Base-by-base conservation (phyloP, 2,888 invertebrate genomes). In the Pilophorus perplexus region DNA sequence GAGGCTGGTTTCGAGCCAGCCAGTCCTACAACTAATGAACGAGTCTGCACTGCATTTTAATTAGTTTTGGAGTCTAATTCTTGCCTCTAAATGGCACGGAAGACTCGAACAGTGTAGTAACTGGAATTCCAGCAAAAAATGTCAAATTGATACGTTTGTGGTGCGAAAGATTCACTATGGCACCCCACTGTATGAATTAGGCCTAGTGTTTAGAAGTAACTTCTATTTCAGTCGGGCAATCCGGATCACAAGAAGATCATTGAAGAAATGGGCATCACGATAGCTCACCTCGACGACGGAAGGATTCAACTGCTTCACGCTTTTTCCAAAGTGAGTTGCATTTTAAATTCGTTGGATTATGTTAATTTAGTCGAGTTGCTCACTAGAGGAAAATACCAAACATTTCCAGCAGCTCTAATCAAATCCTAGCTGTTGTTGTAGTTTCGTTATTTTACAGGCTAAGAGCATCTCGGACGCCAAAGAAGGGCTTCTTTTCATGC, bases 401-500 rank as follows among this genome's bases (percentile, higher is more conserved):
- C n/a, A n/a, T n/a, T n/a, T n/a, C n/a, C n/a, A n/a, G n/a, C n/a
- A n/a, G n/a, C n/a, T n/a, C n/a, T n/a, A n/a, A n/a, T n/a, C n/a
- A n/a, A n/a, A n/a, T n/a, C n/a, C n/a, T n/a, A n/a, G n/a, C n/a
- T n/a, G n/a, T n/a, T n/a, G n/a, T n/a, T n/a, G n/a, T n/a, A n/a
- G n/a, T n/a, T n/a, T n/a, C n/a, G n/a, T n/a, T n/a, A n/a, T n/a
- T 33, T 33, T 33, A 8, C 73, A 94, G 93, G 97, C 97, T 2
- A 85, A 87, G 74, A 87, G 89, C 8, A 80, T 88, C 0, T 86
- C 88, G 72, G 90, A 93, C 75, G 96, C 93, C 0, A 90, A 93
- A 73, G 91, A 95, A 79, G 97, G 98, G 0, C 80, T 94, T 33
- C 81, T 90, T 12, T 97, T 98, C 76, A 96, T 98, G 94, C 90